Percentiles rank a stretch among this genome's conserved stretches.
phyloP scores from a whole-genome alignment of 37 sponge, comb jelly and placozoan genomes.

The Ephydatia muelleri region DNA sequence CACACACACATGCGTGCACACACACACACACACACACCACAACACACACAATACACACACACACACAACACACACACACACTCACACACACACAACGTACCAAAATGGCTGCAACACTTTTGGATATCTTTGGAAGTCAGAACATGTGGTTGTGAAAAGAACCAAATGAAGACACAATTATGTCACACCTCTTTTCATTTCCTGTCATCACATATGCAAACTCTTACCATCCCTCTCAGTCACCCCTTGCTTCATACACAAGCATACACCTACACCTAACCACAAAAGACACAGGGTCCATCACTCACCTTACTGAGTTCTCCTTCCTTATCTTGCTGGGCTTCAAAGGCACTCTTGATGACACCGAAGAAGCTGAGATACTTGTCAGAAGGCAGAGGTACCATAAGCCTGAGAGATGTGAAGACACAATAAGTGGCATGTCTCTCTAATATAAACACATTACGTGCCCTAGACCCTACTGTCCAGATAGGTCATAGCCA shows the following conservation, averaged over 20 bases:
- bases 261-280: not conserved
- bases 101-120: not conserved
- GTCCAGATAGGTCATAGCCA: too few relatives aligned
- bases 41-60: too few relatives aligned
- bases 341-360: constrained; percentile 43
- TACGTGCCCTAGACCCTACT: too few relatives aligned
- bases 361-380: constrained; percentile 68
- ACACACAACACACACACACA: too few relatives aligned
- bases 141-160: not conserved
- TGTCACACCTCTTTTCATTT: not conserved
- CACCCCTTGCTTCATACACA: too few relatives aligned
- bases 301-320: constrained; percentile 60
- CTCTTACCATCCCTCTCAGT: too few relatives aligned
- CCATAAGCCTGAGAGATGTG: constrained; percentile 36
- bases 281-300: too few relatives aligned
- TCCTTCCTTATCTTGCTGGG: constrained; percentile 54
- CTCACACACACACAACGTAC: not conserved
- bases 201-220: too few relatives aligned
- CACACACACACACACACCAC: not conserved
- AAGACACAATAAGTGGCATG: too few relatives aligned
- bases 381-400: constrained; percentile 35
- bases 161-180: not conserved
- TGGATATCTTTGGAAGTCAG: not conserved
- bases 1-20: not conserved
- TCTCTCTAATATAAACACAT: too few relatives aligned